These are phyloP conservation scores for Turritopsis rubra DNA, from an alignment of 30 jellyfish, hydroid and myxozoan species.

Conservation along the genomic window DNA sequence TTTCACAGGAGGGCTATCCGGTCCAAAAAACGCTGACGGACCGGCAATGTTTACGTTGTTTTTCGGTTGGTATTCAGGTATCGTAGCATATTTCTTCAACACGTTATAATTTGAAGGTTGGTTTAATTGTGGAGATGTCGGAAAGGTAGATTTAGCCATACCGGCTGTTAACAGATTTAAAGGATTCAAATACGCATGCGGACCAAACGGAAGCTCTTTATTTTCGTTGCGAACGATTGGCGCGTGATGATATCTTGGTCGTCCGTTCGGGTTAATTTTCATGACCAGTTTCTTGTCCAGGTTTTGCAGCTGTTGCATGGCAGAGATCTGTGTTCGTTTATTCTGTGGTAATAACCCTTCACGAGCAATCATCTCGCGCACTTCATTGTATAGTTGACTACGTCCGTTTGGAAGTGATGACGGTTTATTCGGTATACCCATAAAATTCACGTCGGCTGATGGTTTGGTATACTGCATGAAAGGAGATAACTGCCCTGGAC, in stretches of 20 bases:
- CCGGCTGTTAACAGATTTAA: background rate
- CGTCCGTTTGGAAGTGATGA: background rate
- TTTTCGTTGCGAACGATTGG: conserved; percentile 24
- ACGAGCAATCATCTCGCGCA: conserved; percentile 12
- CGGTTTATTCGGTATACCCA: background rate
- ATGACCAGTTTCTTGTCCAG: conserved; percentile 27
- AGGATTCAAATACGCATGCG: conserved; percentile 25
- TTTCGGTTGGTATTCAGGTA: conserved; percentile 8
- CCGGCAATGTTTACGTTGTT: conserved; percentile 13
- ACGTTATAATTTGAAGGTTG: background rate
- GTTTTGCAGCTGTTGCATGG: background rate
- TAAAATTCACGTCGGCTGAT: background rate
- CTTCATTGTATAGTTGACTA: background rate
- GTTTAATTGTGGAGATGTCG: background rate
- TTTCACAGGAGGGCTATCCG: background rate
- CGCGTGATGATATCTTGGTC: conserved; percentile 15
- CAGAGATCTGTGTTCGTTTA: background rate
- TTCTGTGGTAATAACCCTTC: conserved; percentile 4
- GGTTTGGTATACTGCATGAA: background rate
- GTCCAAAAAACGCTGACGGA: conserved; percentile 18
- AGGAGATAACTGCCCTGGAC: background rate
- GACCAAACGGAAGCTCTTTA: conserved; percentile 29
- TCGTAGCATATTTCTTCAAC: background rate
- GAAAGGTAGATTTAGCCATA: conserved; percentile 23
- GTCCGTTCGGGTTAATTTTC: conserved; percentile 11